Evolutionary conservation across 2,113 vertebrate species (phyloP).

Genomic region (Solea senegalensis): DNA sequence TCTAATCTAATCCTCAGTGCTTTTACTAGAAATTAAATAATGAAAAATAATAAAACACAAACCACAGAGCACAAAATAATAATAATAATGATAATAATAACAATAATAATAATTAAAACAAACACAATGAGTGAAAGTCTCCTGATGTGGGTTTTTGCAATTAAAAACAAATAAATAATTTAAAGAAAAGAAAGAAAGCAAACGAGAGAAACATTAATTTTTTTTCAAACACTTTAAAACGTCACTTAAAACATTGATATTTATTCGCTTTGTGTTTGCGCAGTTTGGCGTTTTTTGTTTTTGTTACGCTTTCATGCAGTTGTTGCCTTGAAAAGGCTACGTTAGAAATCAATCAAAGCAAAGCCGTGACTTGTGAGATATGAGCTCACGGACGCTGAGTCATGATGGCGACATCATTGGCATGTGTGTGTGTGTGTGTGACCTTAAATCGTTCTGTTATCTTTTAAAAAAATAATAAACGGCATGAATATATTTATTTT

Average conservation of each 20-base stretch:
- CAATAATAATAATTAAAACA: slow-evolving; percentile 15
- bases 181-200: slow-evolving; percentile 14
- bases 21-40: slow-evolving; percentile 28
- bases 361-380: slow-evolving; percentile 52
- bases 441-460: slow-evolving; percentile 75
- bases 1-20: slow-evolving; percentile 17
- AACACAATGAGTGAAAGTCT: slow-evolving; percentile 50
- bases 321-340: background rate
- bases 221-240: background rate
- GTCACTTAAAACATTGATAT: slow-evolving; percentile 3
- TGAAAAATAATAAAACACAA: slow-evolving; percentile 44
- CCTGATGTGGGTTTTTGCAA: slow-evolving; percentile 14
- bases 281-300: slow-evolving; percentile 13
- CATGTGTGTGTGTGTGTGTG: slow-evolving; percentile 52
- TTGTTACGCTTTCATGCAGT: too few relatives aligned
- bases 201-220: background rate
- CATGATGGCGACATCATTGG: slow-evolving; percentile 65
- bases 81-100: slow-evolving; percentile 8
- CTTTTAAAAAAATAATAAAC: slow-evolving; percentile 55
- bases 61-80: background rate
- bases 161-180: too few relatives aligned
- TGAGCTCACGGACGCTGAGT: slow-evolving; percentile 66
- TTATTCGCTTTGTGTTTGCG: slow-evolving; percentile 23
- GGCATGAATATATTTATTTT: slow-evolving; percentile 52
- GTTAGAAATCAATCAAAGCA: slow-evolving; percentile 74